A percentile compares a stretch with the other conserved stretches of the same genome.
phyloP scores from a whole-genome alignment of 1,140 invertebrate genomes.

The Meloidogyne hapla region DNA sequence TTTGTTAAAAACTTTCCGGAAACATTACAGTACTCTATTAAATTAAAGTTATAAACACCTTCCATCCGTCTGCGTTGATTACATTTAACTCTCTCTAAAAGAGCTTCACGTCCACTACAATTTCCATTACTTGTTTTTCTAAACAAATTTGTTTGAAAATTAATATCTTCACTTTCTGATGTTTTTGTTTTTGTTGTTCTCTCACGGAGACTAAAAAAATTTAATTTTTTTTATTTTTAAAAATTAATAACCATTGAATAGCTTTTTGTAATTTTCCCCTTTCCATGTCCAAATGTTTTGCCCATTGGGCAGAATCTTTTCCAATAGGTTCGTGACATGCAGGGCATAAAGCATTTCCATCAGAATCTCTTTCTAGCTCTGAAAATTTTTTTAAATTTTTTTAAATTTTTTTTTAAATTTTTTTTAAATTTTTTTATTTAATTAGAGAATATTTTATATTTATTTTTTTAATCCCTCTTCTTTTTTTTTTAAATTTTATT shows the following conservation, averaged over 20 bases:
- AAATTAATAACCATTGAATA: slow-evolving; percentile 20
- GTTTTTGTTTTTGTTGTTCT: not conserved
- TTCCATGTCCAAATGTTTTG: slow-evolving; percentile 20
- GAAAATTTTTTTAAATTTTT: not conserved
- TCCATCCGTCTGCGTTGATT: not conserved
- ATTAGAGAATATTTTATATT: no score
- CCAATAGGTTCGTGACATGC: slow-evolving; percentile 23
- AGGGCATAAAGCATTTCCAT: slow-evolving; percentile 22
- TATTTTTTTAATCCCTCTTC: no score
- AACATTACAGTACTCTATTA: no score
- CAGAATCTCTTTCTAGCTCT: slow-evolving; percentile 18
- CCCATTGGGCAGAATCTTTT: slow-evolving; percentile 25
- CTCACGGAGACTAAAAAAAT: not conserved
- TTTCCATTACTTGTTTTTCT: not conserved
- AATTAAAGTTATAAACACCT: not conserved
- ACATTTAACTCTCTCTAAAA: not conserved
- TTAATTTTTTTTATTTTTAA: not conserved
- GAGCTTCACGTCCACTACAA: not conserved
- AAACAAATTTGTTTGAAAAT: not conserved
- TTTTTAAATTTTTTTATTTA: no score
- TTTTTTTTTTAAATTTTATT: no score
- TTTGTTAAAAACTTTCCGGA: no score
- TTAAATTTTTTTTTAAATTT: no score
- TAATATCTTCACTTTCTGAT: not conserved
- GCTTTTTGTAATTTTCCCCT: slow-evolving; percentile 1